These are phyloP conservation scores for Ametastegia equiseti DNA, from an alignment of 2,888 invertebrate genomes.

Conservation along the genomic window DNA sequence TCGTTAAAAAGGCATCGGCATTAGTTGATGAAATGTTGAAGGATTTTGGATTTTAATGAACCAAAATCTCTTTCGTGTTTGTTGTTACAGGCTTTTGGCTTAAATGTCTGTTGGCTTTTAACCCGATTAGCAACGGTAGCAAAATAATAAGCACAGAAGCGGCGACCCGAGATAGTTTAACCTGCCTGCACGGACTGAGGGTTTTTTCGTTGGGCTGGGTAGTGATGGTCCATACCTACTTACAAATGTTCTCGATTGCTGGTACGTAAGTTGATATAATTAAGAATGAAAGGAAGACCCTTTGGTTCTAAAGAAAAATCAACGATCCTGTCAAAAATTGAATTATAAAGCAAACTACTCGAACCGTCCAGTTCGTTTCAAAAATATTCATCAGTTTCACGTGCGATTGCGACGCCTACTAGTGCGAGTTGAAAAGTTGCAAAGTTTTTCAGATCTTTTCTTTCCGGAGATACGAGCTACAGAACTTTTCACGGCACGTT, in stretches of 20 bases:
- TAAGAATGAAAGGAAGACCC: background rate
- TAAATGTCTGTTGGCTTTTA: constrained; percentile 85
- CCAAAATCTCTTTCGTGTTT: constrained; percentile 32
- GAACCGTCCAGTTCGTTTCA: background rate
- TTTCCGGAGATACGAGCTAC: background rate
- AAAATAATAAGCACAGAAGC: constrained; percentile 85
- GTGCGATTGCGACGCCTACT: background rate
- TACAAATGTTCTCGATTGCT: constrained; percentile 88
- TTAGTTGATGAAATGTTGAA: background rate
- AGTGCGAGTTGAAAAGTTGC: background rate
- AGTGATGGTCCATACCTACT: constrained; percentile 90
- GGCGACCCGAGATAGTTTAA: constrained; percentile 85
- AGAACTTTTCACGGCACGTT: constrained; percentile 23
- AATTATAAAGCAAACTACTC: background rate
- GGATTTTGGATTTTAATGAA: background rate
- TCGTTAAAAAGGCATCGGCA: background rate
- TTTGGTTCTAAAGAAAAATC: background rate
- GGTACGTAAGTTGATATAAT: constrained; percentile 67
- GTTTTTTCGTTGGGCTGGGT: constrained; percentile 90
- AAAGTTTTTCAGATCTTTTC: background rate
- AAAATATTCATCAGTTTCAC: background rate
- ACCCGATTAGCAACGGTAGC: constrained; percentile 85
- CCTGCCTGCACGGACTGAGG: constrained; percentile 87
- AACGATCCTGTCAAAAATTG: background rate
- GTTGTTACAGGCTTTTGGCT: constrained; percentile 78